Evolutionary conservation across 2,888 invertebrate species (phyloP).

Genomic region (Trisateles emortualis): DNA sequence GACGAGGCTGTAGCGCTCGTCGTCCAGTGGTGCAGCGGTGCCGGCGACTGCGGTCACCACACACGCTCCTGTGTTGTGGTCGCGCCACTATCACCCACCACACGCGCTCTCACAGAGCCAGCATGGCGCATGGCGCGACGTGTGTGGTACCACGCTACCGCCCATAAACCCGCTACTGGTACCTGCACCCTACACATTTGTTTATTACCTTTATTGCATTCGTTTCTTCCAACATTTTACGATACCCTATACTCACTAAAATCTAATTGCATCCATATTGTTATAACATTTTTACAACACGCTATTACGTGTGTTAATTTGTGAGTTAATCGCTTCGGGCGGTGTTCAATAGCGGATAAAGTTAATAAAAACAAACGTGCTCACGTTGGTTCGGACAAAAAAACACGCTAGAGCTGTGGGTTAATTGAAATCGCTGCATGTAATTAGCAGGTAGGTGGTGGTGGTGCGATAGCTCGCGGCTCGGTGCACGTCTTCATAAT

Average conservation of each 20-base stretch:
- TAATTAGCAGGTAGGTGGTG: constrained; percentile 77
- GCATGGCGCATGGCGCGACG: constrained; percentile 40
- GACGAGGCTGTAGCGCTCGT: constrained; percentile 50
- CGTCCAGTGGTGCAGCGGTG: constrained; percentile 20
- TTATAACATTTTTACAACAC: constrained; percentile 55
- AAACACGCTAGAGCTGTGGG: constrained; percentile 58
- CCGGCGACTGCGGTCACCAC: constrained; percentile 50
- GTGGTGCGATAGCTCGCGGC: constrained; percentile 71
- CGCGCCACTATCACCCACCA: constrained; percentile 44
- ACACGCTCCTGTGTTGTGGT: constrained; percentile 64
- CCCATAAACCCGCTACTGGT: constrained; percentile 50
- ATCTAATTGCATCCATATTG: constrained; percentile 64
- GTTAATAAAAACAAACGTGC: constrained; percentile 59
- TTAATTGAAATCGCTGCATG: constrained; percentile 81
- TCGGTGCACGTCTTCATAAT: constrained; percentile 82
- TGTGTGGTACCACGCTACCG: constrained; percentile 55
- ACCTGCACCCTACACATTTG: constrained; percentile 45
- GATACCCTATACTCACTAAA: constrained; percentile 62
- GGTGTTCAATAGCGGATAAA: constrained; percentile 55
- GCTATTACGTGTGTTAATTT: constrained; percentile 63
- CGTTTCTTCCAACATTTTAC: constrained; percentile 61
- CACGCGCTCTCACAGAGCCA: constrained; percentile 28
- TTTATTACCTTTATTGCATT: constrained; percentile 52
- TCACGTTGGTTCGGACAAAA: constrained; percentile 50
- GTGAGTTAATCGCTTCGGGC: constrained; percentile 59